Base-by-base conservation (phyloP, 2,888 invertebrate genomes). In the Nemoura dubitans region DNA sequence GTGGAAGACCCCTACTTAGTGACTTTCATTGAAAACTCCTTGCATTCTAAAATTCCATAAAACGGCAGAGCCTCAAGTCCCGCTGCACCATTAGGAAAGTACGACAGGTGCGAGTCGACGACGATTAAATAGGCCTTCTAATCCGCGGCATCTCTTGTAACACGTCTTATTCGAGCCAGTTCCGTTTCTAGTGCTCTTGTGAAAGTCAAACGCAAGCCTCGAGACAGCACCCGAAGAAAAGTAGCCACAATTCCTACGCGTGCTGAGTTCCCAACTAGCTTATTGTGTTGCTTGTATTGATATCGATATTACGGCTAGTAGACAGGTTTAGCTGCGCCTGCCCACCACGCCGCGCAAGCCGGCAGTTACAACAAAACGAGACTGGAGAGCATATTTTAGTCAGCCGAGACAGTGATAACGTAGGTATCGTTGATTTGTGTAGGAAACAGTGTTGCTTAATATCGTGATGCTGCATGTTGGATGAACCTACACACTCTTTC, bases 1-100 rank as follows among this genome's bases (percentile, higher is more conserved):
- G 88, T 88, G 88, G 88, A 88, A 88, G 88, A 88, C 87, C 86
- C 87, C 87, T 88, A 88, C 87, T 42, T 87, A 83, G 87, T 88
- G 87, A 86, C 87, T 87, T 85, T 29, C 76, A 87, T 76, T 81
- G 36, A 77, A 85, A 28, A 81, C 28, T 81, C 78, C 26, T 78
- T 59, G 59, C 59, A 59, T 59, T 16, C 59, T 59, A 59, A 59
- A 59, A 59, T 59, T 59, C 59, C 6, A 59, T 59, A 59, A 59
- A 59, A 59, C 59, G 59, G 59, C 59, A 59, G 59, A 59, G 59
- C 59, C 59, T 21, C 59, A 16, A 3, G 21, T 59, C 59, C 3
- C 59, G 59, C 2, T 59, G 59, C 59, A 59, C 59, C 59, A 59
- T 59, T 59, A 59, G 59, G 59, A 59, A 59, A 16, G 59, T 21